phyloP scores from a whole-genome alignment of 2,797 vertebrate genomes.

The Characodon lateralis region DNA sequence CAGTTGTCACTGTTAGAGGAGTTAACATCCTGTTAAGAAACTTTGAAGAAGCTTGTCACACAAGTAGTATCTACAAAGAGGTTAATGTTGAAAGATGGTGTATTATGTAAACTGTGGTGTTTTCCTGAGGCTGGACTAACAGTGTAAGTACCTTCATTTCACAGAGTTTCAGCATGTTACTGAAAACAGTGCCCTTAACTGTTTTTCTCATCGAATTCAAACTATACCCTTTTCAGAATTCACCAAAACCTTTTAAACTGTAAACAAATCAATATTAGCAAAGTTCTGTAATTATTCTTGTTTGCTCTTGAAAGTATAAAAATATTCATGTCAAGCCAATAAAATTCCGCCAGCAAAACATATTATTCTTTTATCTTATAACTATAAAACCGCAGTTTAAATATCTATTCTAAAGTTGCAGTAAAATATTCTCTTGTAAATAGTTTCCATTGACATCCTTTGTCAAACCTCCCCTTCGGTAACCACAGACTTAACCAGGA shows the following conservation, averaged over 20 bases:
- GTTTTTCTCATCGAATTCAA: constrained; percentile 18
- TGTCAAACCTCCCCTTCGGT: not conserved
- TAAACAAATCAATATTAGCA: not conserved
- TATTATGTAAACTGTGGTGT: constrained; percentile 2
- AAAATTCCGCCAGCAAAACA: not conserved
- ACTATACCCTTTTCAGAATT: constrained; percentile 24
- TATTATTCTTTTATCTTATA: not conserved
- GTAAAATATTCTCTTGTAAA: not conserved
- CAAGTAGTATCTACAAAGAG: not conserved
- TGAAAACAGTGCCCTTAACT: constrained; percentile 30
- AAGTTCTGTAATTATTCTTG: not conserved
- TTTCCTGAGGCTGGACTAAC: constrained; percentile 3
- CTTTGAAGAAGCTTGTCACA: not conserved
- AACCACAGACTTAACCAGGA: not conserved
- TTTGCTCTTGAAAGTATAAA: not conserved
- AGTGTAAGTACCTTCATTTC: constrained; percentile 18
- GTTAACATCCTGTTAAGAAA: constrained; percentile 3
- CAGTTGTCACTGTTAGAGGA: not conserved
- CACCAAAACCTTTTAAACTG: constrained; percentile 7
- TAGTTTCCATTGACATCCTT: not conserved
- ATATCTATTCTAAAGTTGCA: not conserved
- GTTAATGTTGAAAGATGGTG: not conserved
- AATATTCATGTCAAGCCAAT: not conserved
- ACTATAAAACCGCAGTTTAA: not conserved
- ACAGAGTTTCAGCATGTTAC: constrained; percentile 26